Base-by-base conservation (phyloP, 2,797 vertebrate genomes). In the Mastacembelus armatus region DNA sequence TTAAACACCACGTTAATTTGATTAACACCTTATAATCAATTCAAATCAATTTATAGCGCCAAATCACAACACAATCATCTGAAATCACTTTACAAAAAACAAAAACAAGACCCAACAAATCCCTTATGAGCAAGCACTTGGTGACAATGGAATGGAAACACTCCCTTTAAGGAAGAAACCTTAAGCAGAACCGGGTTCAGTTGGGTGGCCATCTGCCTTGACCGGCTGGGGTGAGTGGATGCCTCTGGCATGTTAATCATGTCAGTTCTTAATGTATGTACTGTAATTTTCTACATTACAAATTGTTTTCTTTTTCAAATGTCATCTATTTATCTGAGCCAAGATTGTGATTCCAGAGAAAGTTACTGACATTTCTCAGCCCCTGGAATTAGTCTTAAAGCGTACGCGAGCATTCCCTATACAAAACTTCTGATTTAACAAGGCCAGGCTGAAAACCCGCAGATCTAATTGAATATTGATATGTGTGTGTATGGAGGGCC, bases 381-480 rank as follows among this genome's bases (percentile, higher is more conserved):
- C 63, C 52, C 75, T 77, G 75, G 70, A 79, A 63, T 63, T 77
- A 70, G 70, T 79, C 84, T 84, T 81, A 81, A 87, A 84, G 74
- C 84, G 80, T 85, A 62, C 74, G 64, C 45, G 44, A 77, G 75
- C 83, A 78, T 82, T 87, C 76, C 52, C 77, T 80, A 81, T 83
- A 73, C 74, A 85, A 81, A 87, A 82, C 72, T 85, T 86, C 76
- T 85, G 85, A 88, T 81, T 89, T 85, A 89, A 88, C 88, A 89
- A 88, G 78, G 82, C 85, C 73, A 71, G 71, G 48, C 79, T 79
- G 75, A 85, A 86, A 87, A 75, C 74, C 78, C 86, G 80, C 88
- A 75, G 74, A 89, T 81, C 88, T 92, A 90, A 90, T 92, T 93
- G 91, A 91, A 91, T 93, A 89, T 90, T 91, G 88, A 91, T 92